Evolutionary conservation across 2,888 invertebrate genomes (phyloP), one percentile per base, ranked within the genome.

Genomic region (Yponomeuta cagnagella): DNA sequence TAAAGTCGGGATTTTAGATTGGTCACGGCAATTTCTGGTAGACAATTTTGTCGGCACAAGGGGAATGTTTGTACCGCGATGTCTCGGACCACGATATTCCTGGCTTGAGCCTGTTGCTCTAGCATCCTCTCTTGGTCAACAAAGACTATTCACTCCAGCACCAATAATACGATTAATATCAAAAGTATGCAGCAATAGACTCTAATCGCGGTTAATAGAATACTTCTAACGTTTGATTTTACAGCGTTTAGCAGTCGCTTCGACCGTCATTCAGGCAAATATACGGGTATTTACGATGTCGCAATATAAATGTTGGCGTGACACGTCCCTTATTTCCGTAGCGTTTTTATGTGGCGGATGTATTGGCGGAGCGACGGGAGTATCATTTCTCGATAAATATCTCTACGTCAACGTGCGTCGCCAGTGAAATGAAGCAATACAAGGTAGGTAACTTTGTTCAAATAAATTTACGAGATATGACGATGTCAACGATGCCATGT

Each of bases 1-100:
- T 58, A 15, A 58, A 58, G 52, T 58, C 15, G 15, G 52, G 15
- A 15, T 12, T 58, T 58, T 58, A 58, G 15, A 58, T 15, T 12
- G 15, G 52, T 15, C 15, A 58, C 52, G 5, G 15, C 12, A 58
- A 15, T 58, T 58, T 58, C 15, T 58, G 52, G 52, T 5, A 58
- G 15, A 58, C 52, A 58, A 58, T 58, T 58, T 58, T 5, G 15
- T 58, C 52, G 8, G 43, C 52, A 58, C 2, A 58, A 15, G 15
- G 52, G 15, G 5, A 58, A 15, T 65, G 9, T 78, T 82, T 89
- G 86, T 86, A 82, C 82, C 75, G 80, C 69, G 90, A 91, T 90
- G 90, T 90, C 91, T 85, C 83, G 80, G 81, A 86, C 82, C 85
- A 83, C 81, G 78, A 83, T 90, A 90, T 91, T 89, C 89, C 86